A percentile compares a stretch with the other conserved stretches of the same genome.
These are phyloP conservation scores for Yoshiicerus persimilis DNA, from an alignment of 1,140 invertebrate species.

Conservation along the genomic window DNA sequence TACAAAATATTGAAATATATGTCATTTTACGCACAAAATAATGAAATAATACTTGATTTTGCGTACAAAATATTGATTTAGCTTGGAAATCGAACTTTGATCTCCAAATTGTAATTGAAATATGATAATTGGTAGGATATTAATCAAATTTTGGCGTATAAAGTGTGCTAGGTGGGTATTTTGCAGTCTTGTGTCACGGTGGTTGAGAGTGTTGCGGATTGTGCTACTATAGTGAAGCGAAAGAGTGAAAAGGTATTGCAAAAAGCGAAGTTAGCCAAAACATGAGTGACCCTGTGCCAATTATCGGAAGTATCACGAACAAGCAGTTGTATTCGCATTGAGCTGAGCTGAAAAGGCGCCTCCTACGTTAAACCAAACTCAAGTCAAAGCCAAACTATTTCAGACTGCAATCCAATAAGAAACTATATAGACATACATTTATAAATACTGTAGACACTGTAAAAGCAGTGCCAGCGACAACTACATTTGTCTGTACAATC, in stretches of 20 bases:
- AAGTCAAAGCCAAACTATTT: background rate
- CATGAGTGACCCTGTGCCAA: slow-evolving; percentile 14
- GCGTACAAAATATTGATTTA: too few species aligned
- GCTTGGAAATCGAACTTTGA: background rate
- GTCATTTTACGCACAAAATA: too few species aligned
- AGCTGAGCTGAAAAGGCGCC: background rate
- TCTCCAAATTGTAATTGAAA: background rate
- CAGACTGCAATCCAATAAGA: background rate
- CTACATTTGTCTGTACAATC: background rate
- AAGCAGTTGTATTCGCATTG: background rate
- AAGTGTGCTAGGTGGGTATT: background rate
- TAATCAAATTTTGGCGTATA: too few species aligned
- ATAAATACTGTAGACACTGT: background rate
- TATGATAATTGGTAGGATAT: too few species aligned
- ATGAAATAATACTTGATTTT: too few species aligned
- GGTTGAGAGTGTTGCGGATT: background rate
- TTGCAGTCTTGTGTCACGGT: too few species aligned
- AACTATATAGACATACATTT: background rate
- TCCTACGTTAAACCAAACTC: background rate
- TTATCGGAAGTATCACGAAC: slow-evolving; percentile 11
- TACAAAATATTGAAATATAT: too few species aligned
- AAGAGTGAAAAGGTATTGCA: background rate
- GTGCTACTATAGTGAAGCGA: background rate
- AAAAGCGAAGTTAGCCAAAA: background rate
- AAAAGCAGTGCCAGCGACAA: background rate